Base-by-base conservation (phyloP, 2,113 vertebrate species). In the Balaeniceps rex region DNA sequence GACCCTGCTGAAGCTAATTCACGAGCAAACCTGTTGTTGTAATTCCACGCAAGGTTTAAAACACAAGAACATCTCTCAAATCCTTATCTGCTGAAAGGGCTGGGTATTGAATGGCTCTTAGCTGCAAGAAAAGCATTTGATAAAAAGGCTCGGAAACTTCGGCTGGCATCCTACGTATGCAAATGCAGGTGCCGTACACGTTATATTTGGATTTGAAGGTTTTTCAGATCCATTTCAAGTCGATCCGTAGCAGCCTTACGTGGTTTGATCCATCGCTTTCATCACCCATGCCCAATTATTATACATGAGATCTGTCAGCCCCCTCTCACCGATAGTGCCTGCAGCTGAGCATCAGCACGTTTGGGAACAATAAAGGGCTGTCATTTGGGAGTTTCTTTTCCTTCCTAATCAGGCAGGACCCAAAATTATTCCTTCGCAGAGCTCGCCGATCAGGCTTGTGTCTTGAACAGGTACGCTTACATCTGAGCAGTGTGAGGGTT, bases 191-290 rank as follows among this genome's bases (percentile, higher is more conserved):
- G 81, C 91, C 17, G 11, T 51, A 33, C 58, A 19, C 9, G 58
- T 91, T 97, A 57, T 76, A 85, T 95, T 97, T 74, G 91, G 91
- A 94, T 95, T 94, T 94, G 49, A 34, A 80, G 54, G 58, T 29
- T 77, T 94, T 96, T 88, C 84, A 29, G 74, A 52, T 89, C 86
- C 74, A 40, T 96, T 96, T 89, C 51, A 14, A 51, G 82, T 34
- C 4, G 3, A n/a, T 83, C 3, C 12, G 70, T 60, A 76, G 84
- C 78, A 87, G 54, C 63, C 12, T 82, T 40, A 36, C 0, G 49
- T 76, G 81, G 54, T 96, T 87, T 60, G 83, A 87, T 91, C 66
- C 70, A 25, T 74, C 0, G 29, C 88, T 96, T 96, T 87, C 91
- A 80, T 91, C 87, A 36, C 87, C 68, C 83, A 4, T 82, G 42